Evolutionary conservation across 1,140 invertebrate species (phyloP), one percentile per base, ranked within the genome.

Genomic region (Eriocheir sinensis): DNA sequence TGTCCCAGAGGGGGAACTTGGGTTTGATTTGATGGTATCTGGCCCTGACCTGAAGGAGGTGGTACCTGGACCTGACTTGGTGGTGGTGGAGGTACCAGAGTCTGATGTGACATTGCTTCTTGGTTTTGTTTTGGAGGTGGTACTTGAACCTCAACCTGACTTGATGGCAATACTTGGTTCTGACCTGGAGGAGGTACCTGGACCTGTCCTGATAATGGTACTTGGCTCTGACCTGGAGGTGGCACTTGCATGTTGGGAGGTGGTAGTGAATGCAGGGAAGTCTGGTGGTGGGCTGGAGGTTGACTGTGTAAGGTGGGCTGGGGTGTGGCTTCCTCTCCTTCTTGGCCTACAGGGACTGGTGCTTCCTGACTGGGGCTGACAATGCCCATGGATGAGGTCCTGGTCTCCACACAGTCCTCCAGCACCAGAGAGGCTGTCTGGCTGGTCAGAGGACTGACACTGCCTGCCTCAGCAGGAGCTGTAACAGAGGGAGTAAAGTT

Each of bases 391-490:
- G 85, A 88, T 81, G 93, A 90, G 32, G 79, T 8, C 27, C 86
- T 40, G 17, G 79, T 36, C 38, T 92, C 91, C 41, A 48, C 80
- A 85, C 79, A 53, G 30, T 93, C 93, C 89, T 93, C 93, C 41
- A 93, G 38, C 85, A 72, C 40, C 86, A 93, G 38, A 60, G 86
- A 53, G 79, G 93, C 93, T 60, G 93, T 89, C 86, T 93, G 93
- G 40, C 48, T 93, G 60, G 60, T 93, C 85, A 93, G 93, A 34
- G 93, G 60, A 89, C 86, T 93, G 86, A 80, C 17, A 79, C 86
- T 93, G 53, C 53, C 93, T 91, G 89, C 90, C 91, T 91, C 89
- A 91, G 85, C 38, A 53, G 90, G 34, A 91, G 89, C 94, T 91
- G 90, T 91, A 91, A 60, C 93, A 83, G 93, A 83, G 40, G 89